Evolutionary conservation across 2,113 vertebrate species (phyloP), one percentile per base, ranked within the genome.

Genomic region (Platichthys flesus): DNA sequence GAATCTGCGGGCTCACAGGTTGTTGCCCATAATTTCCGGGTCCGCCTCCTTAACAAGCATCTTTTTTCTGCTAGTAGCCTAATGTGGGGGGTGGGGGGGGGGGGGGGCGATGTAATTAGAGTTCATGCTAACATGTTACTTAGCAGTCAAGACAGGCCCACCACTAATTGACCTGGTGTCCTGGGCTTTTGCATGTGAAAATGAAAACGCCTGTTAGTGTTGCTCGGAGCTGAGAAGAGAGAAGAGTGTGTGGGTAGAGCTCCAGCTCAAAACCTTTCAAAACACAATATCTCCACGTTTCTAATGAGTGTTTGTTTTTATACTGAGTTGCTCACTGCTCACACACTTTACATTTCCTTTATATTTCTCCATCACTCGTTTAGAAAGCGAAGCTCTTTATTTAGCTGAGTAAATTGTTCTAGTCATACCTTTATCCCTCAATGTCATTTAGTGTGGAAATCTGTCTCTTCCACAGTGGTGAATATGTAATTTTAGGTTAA

Each of bases 151-250:
- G 4, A 35, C 40, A 79, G 15, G 10, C 61, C 5, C 67, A 67
- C 21, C 51, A 42, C 16, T 52, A 78, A 78, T 85, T 65, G 78
- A 58, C 77, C 67, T 54, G 9, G 23, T 67, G 63, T 76, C 18
- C 58, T 8, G 2, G 20, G 54, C 37, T 78, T 76, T 69, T 61
- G 52, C 0, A 37, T 56, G 47, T 57, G 35, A 52, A 65, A 71
- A 66, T 40, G 2, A 59, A 63, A 62, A 24, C 24, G 42, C 20
- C 49, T 45, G 13, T 70, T 52, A 62, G 8, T 12, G 16, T 7
- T 56, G 8, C 0, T 0, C 23, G 1, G 24, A 4, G 13, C 24
- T 63, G 28, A 23, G 23, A 23, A 23, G 23, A 23, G 23, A 54
- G n/a, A 74, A 57, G 7, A 37, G 10, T 51, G 31, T 28, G 24